Base-by-base conservation (phyloP, 2,113 vertebrate species). In the Tor tambroides region DNA sequence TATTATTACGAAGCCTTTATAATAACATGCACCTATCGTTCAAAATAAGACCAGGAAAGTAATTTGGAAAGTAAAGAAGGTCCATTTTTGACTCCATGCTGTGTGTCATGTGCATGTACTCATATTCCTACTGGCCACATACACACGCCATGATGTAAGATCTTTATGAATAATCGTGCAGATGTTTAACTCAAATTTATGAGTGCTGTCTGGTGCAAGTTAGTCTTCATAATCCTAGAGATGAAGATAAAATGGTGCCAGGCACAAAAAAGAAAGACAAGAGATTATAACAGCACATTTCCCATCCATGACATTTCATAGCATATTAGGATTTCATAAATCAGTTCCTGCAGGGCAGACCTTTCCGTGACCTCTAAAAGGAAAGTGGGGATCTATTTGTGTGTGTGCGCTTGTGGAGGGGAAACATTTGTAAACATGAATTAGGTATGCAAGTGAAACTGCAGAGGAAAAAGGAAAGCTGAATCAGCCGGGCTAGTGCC, bases 281-380 rank as follows among this genome's bases (percentile, higher is more conserved):
- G 6, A 63, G 32, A 21, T 71, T 15, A 63, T 12, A 26, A 74
- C 49, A 41, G 76, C 46, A 35, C 11, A 56, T 80, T 80, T 80
- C 85, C 32, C 49, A 56, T 54, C 51, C 28, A 11, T 80, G 76
- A 63, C 63, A 80, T 71, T 69, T 67, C n/a, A 5, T 49, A 35
- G 63, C 65, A 51, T 46, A 80, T 72, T 71, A 71, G 54, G 26
- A 67, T 84, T 59, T 74, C 59, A 88, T 83, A 88, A 85, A 88
- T 88, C 79, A 80, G 71, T 77, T 63, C 87, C 56, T 85, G 74
- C 46, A 23, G 56, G 17, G 80, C 17, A 76, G 78, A 85, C 87
- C 87, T 78, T 51, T 81, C 38, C 41, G 3, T 88, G 78, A 86
- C 87, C 87, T 75, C 79, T 26, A 5, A 69, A 49, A 67, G 77